Conservation (phyloP, 2,797 vertebrate species). For the Sciurus vulgaris region DNA sequence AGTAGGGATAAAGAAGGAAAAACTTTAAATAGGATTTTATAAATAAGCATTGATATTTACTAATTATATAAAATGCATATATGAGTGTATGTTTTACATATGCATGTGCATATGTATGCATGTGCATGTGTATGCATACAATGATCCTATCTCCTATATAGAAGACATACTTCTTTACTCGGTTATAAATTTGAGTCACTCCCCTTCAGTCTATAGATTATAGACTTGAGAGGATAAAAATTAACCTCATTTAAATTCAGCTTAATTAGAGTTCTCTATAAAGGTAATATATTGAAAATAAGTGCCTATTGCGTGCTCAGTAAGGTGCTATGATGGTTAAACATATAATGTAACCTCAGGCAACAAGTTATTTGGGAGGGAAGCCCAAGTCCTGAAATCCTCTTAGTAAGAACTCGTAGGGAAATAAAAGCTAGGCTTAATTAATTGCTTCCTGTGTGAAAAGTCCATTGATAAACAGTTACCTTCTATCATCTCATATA, state of each 20-base stretch:
- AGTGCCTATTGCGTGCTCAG: not conserved
- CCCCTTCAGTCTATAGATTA: not conserved
- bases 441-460: constrained; percentile 28
- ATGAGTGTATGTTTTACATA: not conserved
- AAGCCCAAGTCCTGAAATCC: not conserved
- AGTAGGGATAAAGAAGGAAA: not conserved
- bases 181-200: not conserved
- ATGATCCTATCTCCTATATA: not conserved
- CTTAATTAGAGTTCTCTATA: not conserved
- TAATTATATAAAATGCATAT: not conserved
- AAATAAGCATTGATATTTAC: constrained; percentile 14
- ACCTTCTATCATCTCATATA: not conserved
- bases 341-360: not conserved
- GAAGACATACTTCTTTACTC: not conserved
- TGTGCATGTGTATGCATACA: not conserved
- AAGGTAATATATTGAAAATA: constrained; percentile 50
- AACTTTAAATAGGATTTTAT: not conserved
- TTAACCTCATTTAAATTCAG: constrained; percentile 52
- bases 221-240: not conserved
- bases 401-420: not conserved
- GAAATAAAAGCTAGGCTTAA: constrained; percentile 4
- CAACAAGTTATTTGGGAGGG: not conserved
- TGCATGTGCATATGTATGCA: rapidly evolving
- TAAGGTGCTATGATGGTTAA: constrained; percentile 2
- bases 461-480: not conserved